phyloP scores from a whole-genome alignment of 2,888 invertebrate genomes.

The Homarus gammarus region DNA sequence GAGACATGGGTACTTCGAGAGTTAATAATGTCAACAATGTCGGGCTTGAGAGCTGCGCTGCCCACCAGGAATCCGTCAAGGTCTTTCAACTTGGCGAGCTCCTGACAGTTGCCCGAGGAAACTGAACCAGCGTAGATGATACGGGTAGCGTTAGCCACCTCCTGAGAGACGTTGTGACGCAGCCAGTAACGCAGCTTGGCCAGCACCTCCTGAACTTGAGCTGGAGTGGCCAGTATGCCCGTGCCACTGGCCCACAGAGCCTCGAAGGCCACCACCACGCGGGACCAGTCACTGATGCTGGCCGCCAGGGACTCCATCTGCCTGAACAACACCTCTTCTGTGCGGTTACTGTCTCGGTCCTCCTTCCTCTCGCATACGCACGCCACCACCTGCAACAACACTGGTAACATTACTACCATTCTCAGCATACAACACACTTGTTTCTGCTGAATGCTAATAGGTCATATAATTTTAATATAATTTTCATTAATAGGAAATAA shows the following conservation, averaged over 20 bases:
- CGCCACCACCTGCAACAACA: conserved; percentile 86
- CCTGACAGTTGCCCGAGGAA: conserved; percentile 92
- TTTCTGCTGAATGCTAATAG: too few relatives aligned
- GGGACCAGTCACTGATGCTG: conserved; percentile 82
- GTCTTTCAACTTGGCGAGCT: conserved; percentile 92
- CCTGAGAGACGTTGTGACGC: conserved; percentile 85
- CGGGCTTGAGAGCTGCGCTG: conserved; percentile 97
- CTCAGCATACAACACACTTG: not conserved
- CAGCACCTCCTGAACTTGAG: conserved; percentile 92
- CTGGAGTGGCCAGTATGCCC: conserved; percentile 79
- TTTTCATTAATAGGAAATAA: too few relatives aligned
- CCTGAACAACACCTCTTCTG: conserved; percentile 94
- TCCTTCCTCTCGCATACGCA: conserved; percentile 98
- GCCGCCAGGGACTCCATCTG: conserved; percentile 89
- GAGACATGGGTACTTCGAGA: conserved; percentile 80
- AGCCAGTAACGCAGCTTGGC: conserved; percentile 92
- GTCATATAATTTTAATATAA: too few relatives aligned
- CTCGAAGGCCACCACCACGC: conserved; percentile 98
- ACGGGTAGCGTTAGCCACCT: conserved; percentile 83
- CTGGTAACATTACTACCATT: not conserved
- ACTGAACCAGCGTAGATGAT: conserved; percentile 99
- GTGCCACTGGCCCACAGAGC: conserved; percentile 99
- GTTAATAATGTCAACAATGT: conserved; percentile 96
- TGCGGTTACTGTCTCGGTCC: conserved; percentile 96
- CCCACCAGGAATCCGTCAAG: conserved; percentile 99